These are phyloP conservation scores for Cantharis rustica DNA, from an alignment of 2,888 invertebrate genomes.

Conservation along the genomic window DNA sequence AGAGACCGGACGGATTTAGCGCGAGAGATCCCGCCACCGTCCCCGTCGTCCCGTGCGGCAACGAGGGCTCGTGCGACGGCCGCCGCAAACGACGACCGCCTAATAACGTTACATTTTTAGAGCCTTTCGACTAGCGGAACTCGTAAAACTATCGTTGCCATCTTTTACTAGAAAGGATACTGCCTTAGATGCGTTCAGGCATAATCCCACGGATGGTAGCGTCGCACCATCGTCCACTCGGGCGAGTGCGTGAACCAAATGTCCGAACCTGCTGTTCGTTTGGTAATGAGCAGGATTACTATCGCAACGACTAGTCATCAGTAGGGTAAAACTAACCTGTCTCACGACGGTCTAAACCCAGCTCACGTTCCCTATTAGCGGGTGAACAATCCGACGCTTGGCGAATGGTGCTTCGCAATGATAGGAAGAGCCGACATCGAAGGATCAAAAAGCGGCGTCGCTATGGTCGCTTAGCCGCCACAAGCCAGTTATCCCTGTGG, in stretches of 20 bases:
- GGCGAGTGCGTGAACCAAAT: conserved; percentile 29
- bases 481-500: too few relatives aligned
- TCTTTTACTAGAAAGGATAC: conserved; percentile 65
- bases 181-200: conserved; percentile 64
- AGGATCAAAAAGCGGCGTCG: too few relatives aligned
- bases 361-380: too few relatives aligned
- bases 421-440: too few relatives aligned
- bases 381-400: too few relatives aligned
- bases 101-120: conserved; percentile 54
- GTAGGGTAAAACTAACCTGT: too few relatives aligned
- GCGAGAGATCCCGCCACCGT: conserved; percentile 40
- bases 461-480: too few relatives aligned
- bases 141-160: conserved; percentile 53
- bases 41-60: conserved; percentile 49
- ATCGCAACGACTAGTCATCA: too few relatives aligned
- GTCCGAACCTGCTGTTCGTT: conserved; percentile 57
- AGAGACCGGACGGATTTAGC: conserved; percentile 35
- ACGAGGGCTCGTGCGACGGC: conserved; percentile 52
- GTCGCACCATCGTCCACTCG: conserved; percentile 58
- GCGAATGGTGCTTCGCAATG: too few relatives aligned
- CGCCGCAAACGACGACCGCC: conserved; percentile 48
- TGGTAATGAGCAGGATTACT: conserved; percentile 57
- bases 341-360: too few relatives aligned
- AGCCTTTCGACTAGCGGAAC: conserved; percentile 42
- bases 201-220: too few relatives aligned